phyloP scores from a whole-genome alignment of 2,113 vertebrate genomes.

The Tauraco erythrolophus region DNA sequence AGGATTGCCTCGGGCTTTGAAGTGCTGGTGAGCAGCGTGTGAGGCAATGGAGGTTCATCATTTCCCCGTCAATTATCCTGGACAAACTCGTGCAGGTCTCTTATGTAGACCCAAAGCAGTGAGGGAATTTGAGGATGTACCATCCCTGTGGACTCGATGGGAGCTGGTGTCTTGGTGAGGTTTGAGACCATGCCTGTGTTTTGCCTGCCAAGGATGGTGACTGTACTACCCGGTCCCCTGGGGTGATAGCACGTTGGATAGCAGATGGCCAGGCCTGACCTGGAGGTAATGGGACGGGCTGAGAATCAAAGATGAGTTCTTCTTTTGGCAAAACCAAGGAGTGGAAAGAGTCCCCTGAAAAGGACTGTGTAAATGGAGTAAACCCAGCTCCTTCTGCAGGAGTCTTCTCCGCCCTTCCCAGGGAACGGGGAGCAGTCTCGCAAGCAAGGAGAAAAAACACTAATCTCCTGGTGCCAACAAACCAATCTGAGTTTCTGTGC shows the following conservation, averaged over 20 bases:
- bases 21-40: fast-evolving
- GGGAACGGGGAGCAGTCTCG: not conserved
- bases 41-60: not conserved
- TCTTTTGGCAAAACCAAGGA: not conserved
- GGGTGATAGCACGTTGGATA: fast-evolving
- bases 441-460: not conserved
- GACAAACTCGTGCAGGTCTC: fast-evolving
- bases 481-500: not conserved
- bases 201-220: not conserved
- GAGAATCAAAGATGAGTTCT: not conserved
- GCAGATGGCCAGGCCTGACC: not conserved
- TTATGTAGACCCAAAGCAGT: fast-evolving
- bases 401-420: not conserved
- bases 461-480: not conserved
- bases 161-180: not conserved
- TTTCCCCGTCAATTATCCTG: not conserved
- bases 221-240: fast-evolving
- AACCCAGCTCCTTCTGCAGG: not conserved
- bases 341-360: not conserved
- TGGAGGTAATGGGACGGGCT: not conserved
- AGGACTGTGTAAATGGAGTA: not conserved
- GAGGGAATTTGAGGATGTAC: not conserved
- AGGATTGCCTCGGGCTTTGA: not conserved
- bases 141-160: fast-evolving
- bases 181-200: not conserved